Evolutionary conservation across 2,113 vertebrate genomes (phyloP).

Genomic region (Ceyx margarethae): DNA sequence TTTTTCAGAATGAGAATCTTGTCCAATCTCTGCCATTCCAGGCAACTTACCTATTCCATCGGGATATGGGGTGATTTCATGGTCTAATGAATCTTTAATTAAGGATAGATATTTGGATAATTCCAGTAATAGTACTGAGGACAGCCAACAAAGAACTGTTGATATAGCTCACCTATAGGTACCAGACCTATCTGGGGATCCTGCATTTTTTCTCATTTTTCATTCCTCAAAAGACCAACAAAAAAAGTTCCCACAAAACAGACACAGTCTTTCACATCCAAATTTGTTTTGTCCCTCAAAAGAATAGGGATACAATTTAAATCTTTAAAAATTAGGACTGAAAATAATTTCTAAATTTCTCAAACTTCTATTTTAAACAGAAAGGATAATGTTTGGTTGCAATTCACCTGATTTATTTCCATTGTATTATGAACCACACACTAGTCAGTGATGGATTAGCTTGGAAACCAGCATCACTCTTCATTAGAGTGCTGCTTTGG

Average conservation of each 20-base stretch:
- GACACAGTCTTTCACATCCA: neutral
- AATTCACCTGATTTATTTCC: neutral
- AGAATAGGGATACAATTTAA: neutral
- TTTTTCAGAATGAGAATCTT: conserved; percentile 10
- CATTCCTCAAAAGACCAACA: neutral
- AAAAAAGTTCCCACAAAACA: neutral
- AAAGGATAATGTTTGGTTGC: neutral
- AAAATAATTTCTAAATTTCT: neutral
- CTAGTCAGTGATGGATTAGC: neutral
- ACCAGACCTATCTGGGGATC: neutral
- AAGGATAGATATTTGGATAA: conserved; percentile 45
- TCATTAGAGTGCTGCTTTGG: neutral
- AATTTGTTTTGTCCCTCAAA: neutral
- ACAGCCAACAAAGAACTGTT: neutral
- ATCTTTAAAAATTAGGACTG: neutral
- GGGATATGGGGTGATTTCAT: conserved; percentile 42
- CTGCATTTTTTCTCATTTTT: neutral
- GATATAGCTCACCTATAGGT: neutral
- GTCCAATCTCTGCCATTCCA: conserved; percentile 12
- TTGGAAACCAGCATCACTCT: neutral
- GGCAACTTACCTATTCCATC: neutral
- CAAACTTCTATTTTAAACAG: neutral
- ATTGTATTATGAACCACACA: neutral
- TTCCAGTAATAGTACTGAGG: neutral
- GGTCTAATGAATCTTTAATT: conserved; percentile 58